Conservation (phyloP, 2,797 vertebrate species). For the Phrynocephalus vlangalii region DNA sequence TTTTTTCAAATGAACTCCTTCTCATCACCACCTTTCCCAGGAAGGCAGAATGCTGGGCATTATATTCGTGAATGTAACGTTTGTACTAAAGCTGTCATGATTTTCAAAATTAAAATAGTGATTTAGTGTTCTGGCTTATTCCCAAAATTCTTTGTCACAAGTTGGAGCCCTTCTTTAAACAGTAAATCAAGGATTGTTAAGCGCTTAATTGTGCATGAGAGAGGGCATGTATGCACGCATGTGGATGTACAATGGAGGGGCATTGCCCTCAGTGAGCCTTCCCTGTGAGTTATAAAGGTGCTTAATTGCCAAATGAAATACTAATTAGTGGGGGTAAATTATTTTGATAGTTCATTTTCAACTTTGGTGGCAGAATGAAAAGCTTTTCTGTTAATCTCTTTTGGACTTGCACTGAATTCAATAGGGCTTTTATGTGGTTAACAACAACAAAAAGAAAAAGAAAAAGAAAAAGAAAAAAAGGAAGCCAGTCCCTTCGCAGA, state of each 20-base stretch:
- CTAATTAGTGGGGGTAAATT: constrained; percentile 48
- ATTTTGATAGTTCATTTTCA: constrained; percentile 55
- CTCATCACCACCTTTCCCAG: constrained; percentile 42
- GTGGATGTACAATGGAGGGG: constrained; percentile 16
- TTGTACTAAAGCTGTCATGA: constrained; percentile 66
- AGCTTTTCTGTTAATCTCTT: constrained; percentile 35
- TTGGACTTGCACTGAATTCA: constrained; percentile 21
- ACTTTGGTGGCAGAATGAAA: background rate
- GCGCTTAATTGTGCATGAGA: constrained; percentile 26
- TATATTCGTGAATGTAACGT: constrained; percentile 44
- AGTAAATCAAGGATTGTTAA: constrained; percentile 47
- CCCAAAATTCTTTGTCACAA: constrained; percentile 71
- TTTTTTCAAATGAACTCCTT: constrained; percentile 60
- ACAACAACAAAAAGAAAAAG: background rate
- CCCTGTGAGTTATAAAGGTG: constrained; percentile 48
- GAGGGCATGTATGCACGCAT: no score
- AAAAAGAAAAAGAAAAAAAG: background rate
- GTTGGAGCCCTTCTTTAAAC: constrained; percentile 44
- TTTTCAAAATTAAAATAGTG: constrained; percentile 62
- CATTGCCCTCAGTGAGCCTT: constrained; percentile 44
- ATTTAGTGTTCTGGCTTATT: constrained; percentile 69
- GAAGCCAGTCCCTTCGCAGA: background rate
- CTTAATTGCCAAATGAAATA: constrained; percentile 40
- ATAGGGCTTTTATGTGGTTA: background rate
- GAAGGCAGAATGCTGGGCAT: constrained; percentile 54